Conservation (phyloP, 2,888 invertebrate genomes). For the Nipponacmea schrenckii region DNA sequence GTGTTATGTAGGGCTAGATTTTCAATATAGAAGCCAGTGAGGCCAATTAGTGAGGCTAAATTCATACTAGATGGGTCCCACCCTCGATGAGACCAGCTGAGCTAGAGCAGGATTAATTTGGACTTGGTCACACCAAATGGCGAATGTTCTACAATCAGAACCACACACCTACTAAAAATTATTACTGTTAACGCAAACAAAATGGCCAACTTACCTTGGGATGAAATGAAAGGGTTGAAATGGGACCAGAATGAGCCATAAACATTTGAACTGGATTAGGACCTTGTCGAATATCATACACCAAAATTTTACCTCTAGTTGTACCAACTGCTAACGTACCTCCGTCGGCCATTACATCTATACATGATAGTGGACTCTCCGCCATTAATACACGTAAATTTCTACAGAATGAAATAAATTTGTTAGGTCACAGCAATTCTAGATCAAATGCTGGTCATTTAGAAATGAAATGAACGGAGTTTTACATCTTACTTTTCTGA, state of each 20-base stretch:
- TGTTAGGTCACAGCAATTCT: not conserved
- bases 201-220: conserved; percentile 28
- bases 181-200: too few species aligned
- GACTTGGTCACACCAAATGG: too few species aligned
- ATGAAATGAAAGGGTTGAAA: conserved; percentile 58
- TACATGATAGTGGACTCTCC: conserved; percentile 62
- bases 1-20: too few species aligned
- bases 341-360: conserved; percentile 64
- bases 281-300: conserved; percentile 65
- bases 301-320: conserved; percentile 62
- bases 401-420: conserved; percentile 33
- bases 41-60: too few species aligned
- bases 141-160: too few species aligned
- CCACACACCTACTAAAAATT: too few species aligned
- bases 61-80: too few species aligned
- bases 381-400: conserved; percentile 54
- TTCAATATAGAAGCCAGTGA: too few species aligned
- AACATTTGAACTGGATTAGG: conserved; percentile 49
- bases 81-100: too few species aligned
- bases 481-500: too few species aligned
- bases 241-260: conserved; percentile 62
- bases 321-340: conserved; percentile 65
- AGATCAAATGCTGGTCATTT: not conserved
- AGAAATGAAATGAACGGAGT: not conserved
- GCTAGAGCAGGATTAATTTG: too few species aligned